These are phyloP conservation scores for Pseudocheirus occidentalis DNA, from an alignment of 2,797 vertebrate species.

Conservation along the genomic window DNA sequence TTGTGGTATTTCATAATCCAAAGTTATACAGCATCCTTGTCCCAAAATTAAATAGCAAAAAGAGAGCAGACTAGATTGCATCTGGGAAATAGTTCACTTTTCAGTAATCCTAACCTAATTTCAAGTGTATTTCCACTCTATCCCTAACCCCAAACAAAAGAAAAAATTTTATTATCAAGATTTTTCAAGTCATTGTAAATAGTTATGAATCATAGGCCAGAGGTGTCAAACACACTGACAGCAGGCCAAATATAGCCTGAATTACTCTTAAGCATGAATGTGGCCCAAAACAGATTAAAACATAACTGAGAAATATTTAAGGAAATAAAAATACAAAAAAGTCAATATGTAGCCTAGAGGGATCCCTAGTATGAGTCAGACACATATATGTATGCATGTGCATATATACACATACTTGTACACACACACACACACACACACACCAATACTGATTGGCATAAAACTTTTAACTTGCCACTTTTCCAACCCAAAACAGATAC, in stretches of 20 bases:
- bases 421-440: too few species aligned
- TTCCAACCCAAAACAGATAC: neutral
- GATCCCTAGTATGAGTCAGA: too few species aligned
- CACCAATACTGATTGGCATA: neutral
- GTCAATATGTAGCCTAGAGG: too few species aligned
- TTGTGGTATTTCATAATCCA: neutral
- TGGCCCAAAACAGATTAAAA: neutral
- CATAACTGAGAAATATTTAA: too few species aligned
- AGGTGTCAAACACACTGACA: too few species aligned
- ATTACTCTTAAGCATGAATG: neutral
- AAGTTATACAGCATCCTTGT: too few species aligned
- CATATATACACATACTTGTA: neutral
- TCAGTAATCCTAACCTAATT: neutral
- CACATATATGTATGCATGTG: too few species aligned
- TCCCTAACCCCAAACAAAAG: neutral
- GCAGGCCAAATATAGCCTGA: neutral
- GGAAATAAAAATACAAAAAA: too few species aligned
- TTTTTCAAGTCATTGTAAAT: neutral
- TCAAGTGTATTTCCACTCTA: neutral
- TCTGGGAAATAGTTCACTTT: neutral
- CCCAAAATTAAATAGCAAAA: too few species aligned
- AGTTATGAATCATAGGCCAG: too few species aligned
- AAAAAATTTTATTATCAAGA: neutral
- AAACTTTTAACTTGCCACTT: neutral
- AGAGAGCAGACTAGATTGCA: neutral